Percentiles rank a stretch among this genome's conserved stretches.
These are phyloP conservation scores for Brachypteracias leptosomus DNA, from an alignment of 2,113 vertebrate species.

Conservation along the genomic window DNA sequence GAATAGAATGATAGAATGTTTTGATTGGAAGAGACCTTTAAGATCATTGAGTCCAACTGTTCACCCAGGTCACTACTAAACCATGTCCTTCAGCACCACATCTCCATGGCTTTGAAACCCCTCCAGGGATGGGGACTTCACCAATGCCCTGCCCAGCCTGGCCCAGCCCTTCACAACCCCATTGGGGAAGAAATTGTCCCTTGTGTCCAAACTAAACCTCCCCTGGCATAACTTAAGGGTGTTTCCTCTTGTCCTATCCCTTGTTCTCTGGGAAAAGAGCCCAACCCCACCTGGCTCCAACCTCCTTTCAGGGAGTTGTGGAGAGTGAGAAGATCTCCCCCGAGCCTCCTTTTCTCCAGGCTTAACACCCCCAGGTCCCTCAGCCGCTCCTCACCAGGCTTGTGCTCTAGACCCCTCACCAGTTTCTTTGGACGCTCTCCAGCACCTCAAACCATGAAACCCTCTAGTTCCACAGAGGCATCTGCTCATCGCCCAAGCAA, in stretches of 20 bases:
- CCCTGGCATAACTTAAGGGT: background rate
- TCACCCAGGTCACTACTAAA: no score
- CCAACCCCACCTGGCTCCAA: background rate
- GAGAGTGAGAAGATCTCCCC: background rate
- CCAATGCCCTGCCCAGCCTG: background rate
- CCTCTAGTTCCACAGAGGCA: background rate
- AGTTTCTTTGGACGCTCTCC: background rate
- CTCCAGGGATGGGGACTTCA: background rate
- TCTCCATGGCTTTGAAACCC: background rate
- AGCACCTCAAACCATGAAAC: background rate
- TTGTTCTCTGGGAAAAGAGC: background rate
- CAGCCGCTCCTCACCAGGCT: background rate
- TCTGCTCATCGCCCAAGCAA: background rate
- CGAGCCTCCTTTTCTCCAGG: background rate
- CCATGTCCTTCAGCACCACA: background rate
- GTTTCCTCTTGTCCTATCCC: background rate
- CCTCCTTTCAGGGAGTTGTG: background rate
- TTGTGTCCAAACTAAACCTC: background rate
- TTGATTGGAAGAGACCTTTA: no score
- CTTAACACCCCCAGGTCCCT: background rate
- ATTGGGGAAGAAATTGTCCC: background rate
- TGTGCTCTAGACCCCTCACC: background rate
- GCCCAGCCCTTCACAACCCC: background rate
- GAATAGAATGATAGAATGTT: no score
- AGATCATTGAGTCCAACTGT: no score